These are phyloP conservation scores for Pygocentrus nattereri DNA, from an alignment of 2,797 vertebrate species.

Conservation along the genomic window DNA sequence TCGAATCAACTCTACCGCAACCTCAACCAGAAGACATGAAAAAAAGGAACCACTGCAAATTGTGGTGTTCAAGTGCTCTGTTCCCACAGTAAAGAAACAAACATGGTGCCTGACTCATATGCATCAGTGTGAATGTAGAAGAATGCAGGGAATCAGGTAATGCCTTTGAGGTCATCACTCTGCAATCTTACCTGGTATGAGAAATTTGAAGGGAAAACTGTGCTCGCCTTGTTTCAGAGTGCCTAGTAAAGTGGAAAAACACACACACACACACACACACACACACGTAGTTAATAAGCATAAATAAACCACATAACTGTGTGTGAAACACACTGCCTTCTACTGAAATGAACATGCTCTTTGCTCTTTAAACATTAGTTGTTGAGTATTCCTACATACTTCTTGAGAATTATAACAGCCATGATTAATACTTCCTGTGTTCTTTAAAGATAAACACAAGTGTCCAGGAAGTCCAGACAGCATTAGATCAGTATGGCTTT, in stretches of 20 bases:
- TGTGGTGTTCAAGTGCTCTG: background rate
- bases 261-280: background rate
- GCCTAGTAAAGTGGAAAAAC: slow-evolving; percentile 76
- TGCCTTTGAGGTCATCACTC: slow-evolving; percentile 33
- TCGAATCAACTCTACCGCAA: background rate
- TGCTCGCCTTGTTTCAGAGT: slow-evolving; percentile 89
- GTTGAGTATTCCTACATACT: background rate
- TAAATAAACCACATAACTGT: background rate
- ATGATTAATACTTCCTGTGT: too few relatives aligned
- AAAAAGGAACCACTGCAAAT: background rate
- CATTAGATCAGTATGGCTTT: too few relatives aligned
- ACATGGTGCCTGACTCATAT: slow-evolving; percentile 57
- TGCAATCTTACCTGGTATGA: slow-evolving; percentile 87
- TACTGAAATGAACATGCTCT: background rate
- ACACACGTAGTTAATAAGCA: background rate
- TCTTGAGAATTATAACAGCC: too few relatives aligned
- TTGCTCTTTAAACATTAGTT: background rate
- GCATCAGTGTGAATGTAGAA: slow-evolving; percentile 28
- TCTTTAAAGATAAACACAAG: too few relatives aligned
- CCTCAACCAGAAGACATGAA: background rate
- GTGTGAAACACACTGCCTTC: background rate
- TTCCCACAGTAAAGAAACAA: slow-evolving; percentile 14
- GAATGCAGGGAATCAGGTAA: slow-evolving; percentile 45
- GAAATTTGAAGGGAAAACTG: slow-evolving; percentile 93
- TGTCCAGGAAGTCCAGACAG: too few relatives aligned